Conservation (phyloP, 2,888 invertebrate genomes). For the Stomorhina lunata region DNA sequence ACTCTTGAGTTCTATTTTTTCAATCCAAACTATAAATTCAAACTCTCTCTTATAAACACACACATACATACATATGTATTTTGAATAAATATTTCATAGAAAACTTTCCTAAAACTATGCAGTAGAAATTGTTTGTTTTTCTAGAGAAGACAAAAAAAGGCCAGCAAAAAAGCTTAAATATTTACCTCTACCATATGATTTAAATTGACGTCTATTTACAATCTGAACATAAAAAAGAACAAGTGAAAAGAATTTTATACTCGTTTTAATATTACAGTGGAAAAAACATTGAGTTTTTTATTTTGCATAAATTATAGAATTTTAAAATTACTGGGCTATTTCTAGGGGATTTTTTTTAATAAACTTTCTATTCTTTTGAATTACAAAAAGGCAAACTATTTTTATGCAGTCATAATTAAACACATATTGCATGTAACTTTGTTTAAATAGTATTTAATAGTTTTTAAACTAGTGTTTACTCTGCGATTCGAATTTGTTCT, state of each 20-base stretch:
- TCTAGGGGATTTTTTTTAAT: neutral
- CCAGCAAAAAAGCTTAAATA: conserved; percentile 23
- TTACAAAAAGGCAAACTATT: neutral
- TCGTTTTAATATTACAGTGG: neutral
- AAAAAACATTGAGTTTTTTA: neutral
- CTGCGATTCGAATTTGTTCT: neutral
- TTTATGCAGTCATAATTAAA: conserved; percentile 13
- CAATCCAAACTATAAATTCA: neutral
- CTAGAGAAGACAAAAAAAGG: neutral
- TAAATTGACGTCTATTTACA: conserved; percentile 57
- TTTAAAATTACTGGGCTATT: conserved; percentile 25
- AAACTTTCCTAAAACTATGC: conserved; percentile 14
- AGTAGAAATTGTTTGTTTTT: conserved; percentile 10
- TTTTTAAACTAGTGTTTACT: neutral
- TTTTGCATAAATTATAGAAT: conserved; percentile 39
- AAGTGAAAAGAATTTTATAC: neutral
- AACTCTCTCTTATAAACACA: neutral
- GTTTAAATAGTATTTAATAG: conserved; percentile 6
- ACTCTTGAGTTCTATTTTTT: neutral
- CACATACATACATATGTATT: neutral
- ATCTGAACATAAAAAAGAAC: conserved; percentile 1
- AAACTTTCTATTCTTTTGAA: neutral
- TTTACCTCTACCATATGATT: conserved; percentile 40
- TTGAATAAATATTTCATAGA: too few relatives aligned
- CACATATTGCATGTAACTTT: neutral